These are phyloP conservation scores for Phoxinus phoxinus DNA, from an alignment of 2,113 vertebrate species.

Conservation along the genomic window DNA sequence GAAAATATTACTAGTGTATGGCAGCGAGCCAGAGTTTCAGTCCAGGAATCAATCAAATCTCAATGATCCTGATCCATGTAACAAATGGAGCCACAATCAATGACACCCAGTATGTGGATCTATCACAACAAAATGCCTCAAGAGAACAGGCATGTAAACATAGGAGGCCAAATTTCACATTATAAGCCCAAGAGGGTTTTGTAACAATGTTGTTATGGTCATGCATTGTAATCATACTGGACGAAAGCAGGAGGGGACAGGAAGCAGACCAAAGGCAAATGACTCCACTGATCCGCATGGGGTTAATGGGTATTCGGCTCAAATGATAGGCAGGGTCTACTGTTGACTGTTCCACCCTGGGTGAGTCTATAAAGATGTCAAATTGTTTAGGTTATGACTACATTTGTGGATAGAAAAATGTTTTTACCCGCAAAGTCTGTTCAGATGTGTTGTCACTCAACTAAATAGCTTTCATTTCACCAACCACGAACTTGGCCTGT, in stretches of 20 bases:
- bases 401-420: too few relatives aligned
- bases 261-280: constrained; percentile 32
- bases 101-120: background rate
- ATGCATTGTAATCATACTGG: background rate
- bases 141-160: constrained; percentile 5
- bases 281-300: constrained; percentile 29
- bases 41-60: constrained; percentile 37
- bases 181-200: constrained; percentile 9
- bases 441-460: background rate
- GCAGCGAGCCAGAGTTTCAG: constrained; percentile 42
- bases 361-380: background rate
- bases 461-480: background rate
- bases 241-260: constrained; percentile 29
- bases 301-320: background rate
- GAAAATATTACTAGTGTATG: constrained; percentile 64
- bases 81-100: background rate
- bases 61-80: constrained; percentile 32
- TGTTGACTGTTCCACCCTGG: constrained; percentile 18
- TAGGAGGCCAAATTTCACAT: background rate
- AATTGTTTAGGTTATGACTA: background rate
- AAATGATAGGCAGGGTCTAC: constrained; percentile 1
- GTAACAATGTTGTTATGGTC: constrained; percentile 20
- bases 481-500: too few relatives aligned
- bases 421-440: background rate
- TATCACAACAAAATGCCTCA: background rate